phyloP scores from a whole-genome alignment of 92 coral and sea anemone species.

The Epizoanthus stellaris region DNA sequence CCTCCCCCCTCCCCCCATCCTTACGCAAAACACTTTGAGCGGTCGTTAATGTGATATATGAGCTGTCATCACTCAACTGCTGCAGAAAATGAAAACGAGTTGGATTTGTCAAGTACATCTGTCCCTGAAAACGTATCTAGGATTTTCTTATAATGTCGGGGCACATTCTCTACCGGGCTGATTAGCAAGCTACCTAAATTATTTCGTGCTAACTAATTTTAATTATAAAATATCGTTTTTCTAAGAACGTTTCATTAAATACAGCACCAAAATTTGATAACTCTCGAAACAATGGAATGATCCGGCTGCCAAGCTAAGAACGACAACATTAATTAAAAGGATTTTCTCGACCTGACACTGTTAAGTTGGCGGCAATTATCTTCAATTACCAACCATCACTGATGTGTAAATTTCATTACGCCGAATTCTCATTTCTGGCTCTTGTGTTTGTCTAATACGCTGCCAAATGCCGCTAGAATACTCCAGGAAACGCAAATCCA shows the following conservation, averaged over 20 bases:
- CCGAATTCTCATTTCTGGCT: constrained; percentile 68
- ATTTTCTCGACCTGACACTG: constrained; percentile 91
- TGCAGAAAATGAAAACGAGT: no score
- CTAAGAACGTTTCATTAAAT: constrained; percentile 52
- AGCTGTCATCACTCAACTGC: no score
- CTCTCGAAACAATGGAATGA: constrained; percentile 67
- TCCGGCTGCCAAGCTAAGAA: constrained; percentile 82
- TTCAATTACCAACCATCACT: constrained; percentile 97
- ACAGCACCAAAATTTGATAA: constrained; percentile 74
- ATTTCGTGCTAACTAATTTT: constrained; percentile 31
- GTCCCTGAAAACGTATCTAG: no score
- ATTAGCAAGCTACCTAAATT: neutral
- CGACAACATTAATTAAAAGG: constrained; percentile 92
- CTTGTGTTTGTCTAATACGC: constrained; percentile 64
- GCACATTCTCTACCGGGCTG: neutral
- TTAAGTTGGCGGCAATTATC: constrained; percentile 99
- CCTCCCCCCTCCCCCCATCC: no score
- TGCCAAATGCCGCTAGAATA: constrained; percentile 52
- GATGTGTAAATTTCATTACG: constrained; percentile 99
- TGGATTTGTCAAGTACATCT: no score
- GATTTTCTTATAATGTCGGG: no score
- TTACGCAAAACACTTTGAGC: no score
- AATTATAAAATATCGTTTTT: constrained; percentile 44
- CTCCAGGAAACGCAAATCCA: neutral
- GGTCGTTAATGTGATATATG: no score